These are phyloP conservation scores for Muscicapa adusta DNA, from an alignment of 2,113 vertebrate genomes.

Conservation along the genomic window DNA sequence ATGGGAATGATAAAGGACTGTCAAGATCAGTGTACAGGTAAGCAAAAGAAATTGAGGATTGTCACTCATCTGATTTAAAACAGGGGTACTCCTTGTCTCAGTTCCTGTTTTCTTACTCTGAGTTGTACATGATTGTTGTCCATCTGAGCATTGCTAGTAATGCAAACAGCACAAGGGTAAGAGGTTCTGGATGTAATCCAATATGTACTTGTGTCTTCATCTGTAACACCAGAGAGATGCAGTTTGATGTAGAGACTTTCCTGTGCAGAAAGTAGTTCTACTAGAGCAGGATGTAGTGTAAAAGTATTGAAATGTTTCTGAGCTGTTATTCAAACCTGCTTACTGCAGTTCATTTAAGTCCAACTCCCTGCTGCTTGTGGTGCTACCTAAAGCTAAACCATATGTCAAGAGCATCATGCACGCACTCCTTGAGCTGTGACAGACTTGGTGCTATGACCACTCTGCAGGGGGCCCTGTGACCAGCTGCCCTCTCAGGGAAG, in stretches of 20 bases:
- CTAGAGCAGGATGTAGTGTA: neutral
- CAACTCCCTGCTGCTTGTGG: neutral
- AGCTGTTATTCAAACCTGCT: neutral
- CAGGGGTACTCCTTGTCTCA: neutral
- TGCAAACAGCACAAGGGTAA: neutral
- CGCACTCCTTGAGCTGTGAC: neutral
- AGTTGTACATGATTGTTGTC: neutral
- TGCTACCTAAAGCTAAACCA: neutral
- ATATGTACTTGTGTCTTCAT: accelerated
- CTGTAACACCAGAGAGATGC: neutral
- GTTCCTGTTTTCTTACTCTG: neutral
- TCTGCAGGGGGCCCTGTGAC: neutral
- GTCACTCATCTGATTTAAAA: neutral
- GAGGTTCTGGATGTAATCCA: neutral
- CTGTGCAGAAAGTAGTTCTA: neutral
- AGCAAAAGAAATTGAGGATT: neutral
- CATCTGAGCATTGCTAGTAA: accelerated
- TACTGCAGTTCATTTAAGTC: neutral
- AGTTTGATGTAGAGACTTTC: neutral
- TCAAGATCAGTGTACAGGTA: conserved; percentile 88
- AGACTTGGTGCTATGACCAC: accelerated
- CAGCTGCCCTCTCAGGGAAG: accelerated
- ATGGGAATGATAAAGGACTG: conserved; percentile 91
- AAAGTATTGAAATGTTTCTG: neutral
- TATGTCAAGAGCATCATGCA: accelerated